Evolutionary conservation across 1,140 invertebrate genomes (phyloP), one percentile per base, ranked within the genome.

Genomic region (Drosophila quadrilineata): DNA sequence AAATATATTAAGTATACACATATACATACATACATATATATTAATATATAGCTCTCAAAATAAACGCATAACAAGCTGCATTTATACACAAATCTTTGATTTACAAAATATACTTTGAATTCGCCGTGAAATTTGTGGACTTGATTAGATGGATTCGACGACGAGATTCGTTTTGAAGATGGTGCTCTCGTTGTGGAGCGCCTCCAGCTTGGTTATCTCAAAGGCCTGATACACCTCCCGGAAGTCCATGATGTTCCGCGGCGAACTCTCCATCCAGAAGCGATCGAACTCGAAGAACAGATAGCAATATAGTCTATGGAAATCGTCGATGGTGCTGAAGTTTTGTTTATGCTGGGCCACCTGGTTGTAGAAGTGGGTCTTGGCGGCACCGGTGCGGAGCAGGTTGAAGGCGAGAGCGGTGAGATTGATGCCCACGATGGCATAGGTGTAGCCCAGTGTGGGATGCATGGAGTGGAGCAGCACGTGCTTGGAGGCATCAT

Each of bases 171-270:
- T 88, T 50, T 87, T 89, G 54, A 89, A 88, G 17, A 87, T 26
- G 9, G 84, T 88, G 24, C 40, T 68, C 12, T 89, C 80, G 26
- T 80, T 72, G 38, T 89, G 76, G 43, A 88, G 60, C 10, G 75
- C 80, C 36, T 87, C 82, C 14, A 88, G 41, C 22, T 88, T 88
- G 16, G 79, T 71, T 12, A 75, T 75, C 88, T 97, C 95, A 91
- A 98, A 99, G 74, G 94, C 94, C 71, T 95, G 93, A 88, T 94
- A 94, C 50, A 98, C 95, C 24, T 92, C 92, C 12, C 95, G 95
- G 90, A 99, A 99, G 88, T 98, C 96, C 97, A 99, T 99, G 57
- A 99, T 96, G 90, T 97, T 95, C 59, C 93, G 93, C 0, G 97
- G 97, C 80, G 97, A 97, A 21, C 96, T 95, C 54, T 95, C 92